Evolutionary conservation across 2,113 vertebrate species (phyloP), one percentile per base, ranked within the genome.

Genomic region (Hydrochoerus hydrochaeris): DNA sequence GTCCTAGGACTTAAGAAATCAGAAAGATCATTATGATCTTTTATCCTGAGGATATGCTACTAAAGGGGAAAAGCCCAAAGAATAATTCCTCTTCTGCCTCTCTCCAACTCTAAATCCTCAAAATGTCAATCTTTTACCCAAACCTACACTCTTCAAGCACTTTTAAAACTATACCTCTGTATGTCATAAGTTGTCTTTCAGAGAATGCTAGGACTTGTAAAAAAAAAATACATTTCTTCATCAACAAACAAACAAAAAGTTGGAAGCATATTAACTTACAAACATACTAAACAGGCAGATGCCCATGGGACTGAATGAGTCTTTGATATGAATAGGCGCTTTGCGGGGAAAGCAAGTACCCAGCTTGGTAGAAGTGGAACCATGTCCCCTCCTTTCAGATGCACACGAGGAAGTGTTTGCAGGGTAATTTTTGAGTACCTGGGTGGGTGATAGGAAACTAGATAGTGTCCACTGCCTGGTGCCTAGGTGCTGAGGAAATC

Each of bases 111-210:
- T 81, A 4, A 77, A 54, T 69, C 71, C 22, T 94, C 58, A 85
- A 82, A 96, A 85, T 84, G 62, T 58, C 83, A 41, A 0, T 57
- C 44, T 38, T 75, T 57, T 67, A 54, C 58, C 57, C 7, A 75
- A 93, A 69, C 44, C 49, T 46, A 85, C 41, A 78, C 7, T 71
- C 71, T 32, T 63, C 13, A 38, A 20, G 32, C 46, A 46, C 63
- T 84, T 52, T 30, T 65, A 85, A 78, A 84, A 82, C 41, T 57
- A 26, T 32, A 30, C 19, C 52, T 87, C 38, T 82, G 58, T 77
- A 35, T 75, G 28, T 92, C 67, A 67, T 83, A 85, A 19, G 44
- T 69, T 52, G 67, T 83, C 83, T 90, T 94, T 85, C 63, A 78
- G 62, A 88, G 52, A 82, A 38, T 24, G 1, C 8, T 77, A 32